Evolutionary conservation across 2,797 vertebrate species (phyloP).

Genomic region (Pseudochirops cupreus): DNA sequence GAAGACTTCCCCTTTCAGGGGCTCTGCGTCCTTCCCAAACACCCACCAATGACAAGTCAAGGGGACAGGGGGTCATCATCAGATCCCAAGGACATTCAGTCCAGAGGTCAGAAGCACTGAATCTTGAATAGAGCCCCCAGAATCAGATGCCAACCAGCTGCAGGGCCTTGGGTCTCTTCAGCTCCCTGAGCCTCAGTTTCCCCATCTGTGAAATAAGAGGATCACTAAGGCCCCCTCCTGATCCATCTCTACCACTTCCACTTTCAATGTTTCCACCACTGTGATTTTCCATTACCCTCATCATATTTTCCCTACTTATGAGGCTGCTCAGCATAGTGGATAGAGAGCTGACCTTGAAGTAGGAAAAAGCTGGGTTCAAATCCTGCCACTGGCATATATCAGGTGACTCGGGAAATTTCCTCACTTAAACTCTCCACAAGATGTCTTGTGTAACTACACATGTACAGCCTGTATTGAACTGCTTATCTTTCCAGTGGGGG

Average conservation of each 20-base stretch:
- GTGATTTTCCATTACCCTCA: not conserved
- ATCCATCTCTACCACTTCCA: not conserved
- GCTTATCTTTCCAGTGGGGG: too few species aligned
- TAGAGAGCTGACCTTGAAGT: not conserved
- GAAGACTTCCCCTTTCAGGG: slow-evolving; percentile 58
- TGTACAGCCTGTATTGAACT: too few species aligned
- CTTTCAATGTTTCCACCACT: not conserved
- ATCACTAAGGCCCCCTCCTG: not conserved
- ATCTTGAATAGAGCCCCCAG: not conserved
- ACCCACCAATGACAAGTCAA: slow-evolving; percentile 7
- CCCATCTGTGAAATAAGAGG: not conserved
- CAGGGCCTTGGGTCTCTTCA: not conserved
- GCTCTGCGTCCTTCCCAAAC: slow-evolving; percentile 31
- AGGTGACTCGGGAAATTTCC: not conserved
- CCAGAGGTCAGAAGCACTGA: not conserved
- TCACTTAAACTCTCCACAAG: not conserved
- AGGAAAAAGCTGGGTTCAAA: not conserved
- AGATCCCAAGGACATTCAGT: not conserved
- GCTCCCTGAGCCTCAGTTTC: not conserved
- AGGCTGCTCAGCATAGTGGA: not conserved
- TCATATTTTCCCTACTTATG: not conserved
- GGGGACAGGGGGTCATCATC: rapidly evolving
- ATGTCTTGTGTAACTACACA: too few species aligned
- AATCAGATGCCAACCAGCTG: not conserved
- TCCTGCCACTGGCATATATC: not conserved